Evolutionary conservation across 35 echinoderm and acorn worm genomes (phyloP).

Genomic region (Heliocidaris tuberculata): DNA sequence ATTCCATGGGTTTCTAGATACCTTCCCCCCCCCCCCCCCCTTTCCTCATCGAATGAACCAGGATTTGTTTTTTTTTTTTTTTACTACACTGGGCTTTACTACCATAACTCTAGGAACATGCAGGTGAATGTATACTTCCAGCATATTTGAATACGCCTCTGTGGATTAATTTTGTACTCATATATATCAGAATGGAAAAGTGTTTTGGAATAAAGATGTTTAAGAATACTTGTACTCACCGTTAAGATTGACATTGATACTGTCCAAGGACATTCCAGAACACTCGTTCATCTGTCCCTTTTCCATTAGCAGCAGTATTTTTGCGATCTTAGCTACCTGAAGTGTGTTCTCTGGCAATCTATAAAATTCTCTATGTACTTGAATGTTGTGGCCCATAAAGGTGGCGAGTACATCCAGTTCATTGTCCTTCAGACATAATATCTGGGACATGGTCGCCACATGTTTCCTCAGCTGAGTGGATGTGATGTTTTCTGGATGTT

Average conservation of each 20-base stretch:
- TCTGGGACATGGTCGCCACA: conserved; percentile 57
- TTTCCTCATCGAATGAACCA: conserved; percentile 34
- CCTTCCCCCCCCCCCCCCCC: not conserved
- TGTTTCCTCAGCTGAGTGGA: conserved; percentile 71
- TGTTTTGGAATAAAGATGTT: conserved; percentile 38
- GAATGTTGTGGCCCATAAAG: conserved; percentile 72
- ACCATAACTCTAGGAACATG: conserved; percentile 29
- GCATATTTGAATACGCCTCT: not conserved
- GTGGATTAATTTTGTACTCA: not conserved
- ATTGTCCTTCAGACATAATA: conserved; percentile 61
- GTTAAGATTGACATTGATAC: conserved; percentile 60
- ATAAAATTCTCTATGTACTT: conserved; percentile 67
- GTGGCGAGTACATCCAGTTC: conserved; percentile 73
- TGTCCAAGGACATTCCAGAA: conserved; percentile 59
- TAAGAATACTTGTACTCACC: conserved; percentile 51
- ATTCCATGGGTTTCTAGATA: conserved; percentile 38
- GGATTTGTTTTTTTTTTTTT: conserved; percentile 2
- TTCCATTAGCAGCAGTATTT: conserved; percentile 59
- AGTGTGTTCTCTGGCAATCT: conserved; percentile 65
- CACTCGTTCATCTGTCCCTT: conserved; percentile 56
- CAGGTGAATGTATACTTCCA: conserved; percentile 21
- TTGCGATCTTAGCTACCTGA: conserved; percentile 59
- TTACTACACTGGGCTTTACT: conserved; percentile 7
- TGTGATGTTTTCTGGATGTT: conserved; percentile 67
- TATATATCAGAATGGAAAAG: conserved; percentile 25